Evolutionary conservation across 2,797 vertebrate genomes (phyloP).

Genomic region (Rhodeus uyekii): DNA sequence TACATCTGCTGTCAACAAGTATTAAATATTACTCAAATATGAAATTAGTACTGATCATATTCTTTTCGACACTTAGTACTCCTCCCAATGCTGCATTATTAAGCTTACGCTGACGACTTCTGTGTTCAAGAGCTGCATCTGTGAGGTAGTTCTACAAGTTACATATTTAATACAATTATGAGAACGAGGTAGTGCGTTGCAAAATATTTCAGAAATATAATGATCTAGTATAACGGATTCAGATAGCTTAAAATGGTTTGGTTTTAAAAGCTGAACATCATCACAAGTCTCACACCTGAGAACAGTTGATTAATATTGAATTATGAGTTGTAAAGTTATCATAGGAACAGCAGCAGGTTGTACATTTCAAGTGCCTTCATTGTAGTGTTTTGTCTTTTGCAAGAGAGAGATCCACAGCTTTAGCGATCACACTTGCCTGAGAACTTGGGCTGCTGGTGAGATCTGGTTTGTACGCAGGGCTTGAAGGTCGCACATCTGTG

Average conservation of each 20-base stretch:
- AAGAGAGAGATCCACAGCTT: conserved; percentile 50
- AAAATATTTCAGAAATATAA: background rate
- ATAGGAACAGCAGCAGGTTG: background rate
- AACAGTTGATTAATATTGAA: background rate
- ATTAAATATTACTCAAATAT: background rate
- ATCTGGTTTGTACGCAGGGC: background rate
- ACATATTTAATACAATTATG: background rate
- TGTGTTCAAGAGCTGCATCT: background rate
- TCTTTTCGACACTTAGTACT: background rate
- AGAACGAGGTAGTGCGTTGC: conserved; percentile 46
- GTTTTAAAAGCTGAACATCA: background rate
- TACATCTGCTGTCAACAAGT: background rate
- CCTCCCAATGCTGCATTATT: background rate
- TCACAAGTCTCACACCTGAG: background rate
- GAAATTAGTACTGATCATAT: background rate
- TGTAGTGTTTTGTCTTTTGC: conserved; percentile 10
- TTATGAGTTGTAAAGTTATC: background rate
- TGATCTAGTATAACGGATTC: background rate
- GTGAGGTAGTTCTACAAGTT: conserved; percentile 51
- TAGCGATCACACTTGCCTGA: conserved; percentile 26
- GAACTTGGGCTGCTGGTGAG: conserved; percentile 8
- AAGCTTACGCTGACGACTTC: background rate
- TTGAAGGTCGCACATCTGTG: background rate
- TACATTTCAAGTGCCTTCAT: conserved; percentile 6
- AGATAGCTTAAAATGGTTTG: background rate